Base-by-base conservation (phyloP, 2,113 vertebrate genomes). In the Nesoenas mayeri region DNA sequence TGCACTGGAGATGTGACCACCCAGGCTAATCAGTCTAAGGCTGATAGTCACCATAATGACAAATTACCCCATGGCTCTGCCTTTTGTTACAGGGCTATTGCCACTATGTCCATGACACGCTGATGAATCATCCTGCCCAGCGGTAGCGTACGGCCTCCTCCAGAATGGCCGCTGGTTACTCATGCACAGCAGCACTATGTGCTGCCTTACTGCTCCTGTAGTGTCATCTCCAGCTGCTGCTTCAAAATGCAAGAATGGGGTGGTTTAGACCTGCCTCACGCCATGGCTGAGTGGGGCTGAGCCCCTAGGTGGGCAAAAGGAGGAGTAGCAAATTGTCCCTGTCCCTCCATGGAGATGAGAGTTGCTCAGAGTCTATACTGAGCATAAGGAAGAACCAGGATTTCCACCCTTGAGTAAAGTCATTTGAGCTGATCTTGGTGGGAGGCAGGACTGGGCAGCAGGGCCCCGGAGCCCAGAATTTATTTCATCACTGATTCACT, bases 41-140 rank as follows among this genome's bases (percentile, higher is more conserved):
- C 79, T 81, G 85, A 56, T 48, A 92, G 91, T 85, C 48, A 48
- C 82, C 64, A 21, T 91, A 77, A 88, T 78, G 90, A 95, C 77
- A 96, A 75, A 95, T 84, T 74, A 86, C 53, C 77, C 79, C 65
- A 29, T 50, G 40, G 92, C 69, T 95, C 56, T 96, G 88, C 93
- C 88, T 95, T 93, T 95, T 92, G 73, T 94, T 93, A 2, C 79
- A 57, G 53, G 79, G 69, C 88, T 81, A 60, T 88, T 15, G 50
- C 91, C 84, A 38, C 93, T 58, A 4, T 25, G 74, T 57, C 84
- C 0, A 0, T 95, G 95, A 88, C 82, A 94, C 4, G 26, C 29
- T 48, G 69, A 92, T 96, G 93, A 96, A 94, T 96, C 92, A 92
- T 47, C 83, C 57, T 94, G 90, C 88, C 93, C 93, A 91, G 72